These are phyloP conservation scores for Lutjanus erythropterus DNA, from an alignment of 2,113 vertebrate species.

Conservation along the genomic window DNA sequence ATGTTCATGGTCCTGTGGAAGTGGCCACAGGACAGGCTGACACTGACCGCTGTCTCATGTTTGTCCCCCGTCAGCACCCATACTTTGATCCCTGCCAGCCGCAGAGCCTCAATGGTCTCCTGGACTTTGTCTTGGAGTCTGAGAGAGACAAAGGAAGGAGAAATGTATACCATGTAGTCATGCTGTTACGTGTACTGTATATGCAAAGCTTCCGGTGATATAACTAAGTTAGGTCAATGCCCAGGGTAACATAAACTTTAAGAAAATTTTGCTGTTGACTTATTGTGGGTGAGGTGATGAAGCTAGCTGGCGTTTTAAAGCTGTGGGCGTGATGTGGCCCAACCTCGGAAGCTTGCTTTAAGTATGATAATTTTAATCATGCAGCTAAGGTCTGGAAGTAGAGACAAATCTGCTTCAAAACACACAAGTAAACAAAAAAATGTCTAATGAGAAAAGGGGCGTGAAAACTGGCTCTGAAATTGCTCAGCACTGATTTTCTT, in stretches of 20 bases:
- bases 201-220: not conserved
- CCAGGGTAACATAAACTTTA: not conserved
- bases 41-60: conserved; percentile 96
- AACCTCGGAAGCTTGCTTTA: not conserved
- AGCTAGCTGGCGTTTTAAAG: not conserved
- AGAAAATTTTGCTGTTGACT: not conserved
- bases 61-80: conserved; percentile 99
- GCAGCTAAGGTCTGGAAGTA: not conserved
- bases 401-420: not conserved
- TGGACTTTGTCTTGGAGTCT: conserved; percentile 97
- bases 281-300: not conserved
- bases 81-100: conserved; percentile 96
- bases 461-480: not conserved
- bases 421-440: not conserved
- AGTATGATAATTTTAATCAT: no score
- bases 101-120: conserved; percentile 95
- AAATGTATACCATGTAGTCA: no score
- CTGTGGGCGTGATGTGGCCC: not conserved
- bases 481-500: not conserved
- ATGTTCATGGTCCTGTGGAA: conserved; percentile 98
- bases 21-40: conserved; percentile 96
- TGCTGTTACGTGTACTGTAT: not conserved
- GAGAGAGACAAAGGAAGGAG: not conserved
- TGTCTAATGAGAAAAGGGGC: not conserved
- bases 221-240: not conserved